Evolutionary conservation across 2,888 invertebrate species (phyloP).

Genomic region (Euphydryas editha): DNA sequence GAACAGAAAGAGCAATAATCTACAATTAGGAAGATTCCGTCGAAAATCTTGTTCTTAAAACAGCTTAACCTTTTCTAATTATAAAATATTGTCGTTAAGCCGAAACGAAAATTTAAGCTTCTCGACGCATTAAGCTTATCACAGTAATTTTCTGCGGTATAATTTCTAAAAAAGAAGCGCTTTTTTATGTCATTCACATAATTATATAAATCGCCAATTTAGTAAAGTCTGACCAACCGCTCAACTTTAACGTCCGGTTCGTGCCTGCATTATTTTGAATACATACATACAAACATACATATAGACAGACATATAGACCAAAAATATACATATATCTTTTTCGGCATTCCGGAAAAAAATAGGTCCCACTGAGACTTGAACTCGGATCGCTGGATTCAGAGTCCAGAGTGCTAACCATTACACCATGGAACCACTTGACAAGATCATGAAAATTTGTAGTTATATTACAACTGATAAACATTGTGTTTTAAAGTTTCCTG

Average conservation of each 20-base stretch:
- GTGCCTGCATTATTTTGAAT: no score
- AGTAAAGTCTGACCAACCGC: no score
- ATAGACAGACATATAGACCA: no score
- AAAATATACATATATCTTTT: background rate
- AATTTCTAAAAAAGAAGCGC: background rate
- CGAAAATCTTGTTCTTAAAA: conserved; percentile 4
- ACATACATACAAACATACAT: no score
- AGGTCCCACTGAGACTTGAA: conserved; percentile 91
- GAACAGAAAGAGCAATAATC: conserved; percentile 28
- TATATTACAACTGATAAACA: background rate
- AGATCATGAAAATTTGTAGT: background rate
- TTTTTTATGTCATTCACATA: no score
- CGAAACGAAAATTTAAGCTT: background rate
- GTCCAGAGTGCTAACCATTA: conserved; percentile 85
- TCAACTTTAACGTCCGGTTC: no score
- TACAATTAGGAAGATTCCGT: conserved; percentile 26
- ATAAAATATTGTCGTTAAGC: background rate
- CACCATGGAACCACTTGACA: conserved; percentile 68
- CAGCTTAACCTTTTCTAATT: background rate
- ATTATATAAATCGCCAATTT: no score
- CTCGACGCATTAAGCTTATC: background rate
- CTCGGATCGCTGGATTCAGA: conserved; percentile 92
- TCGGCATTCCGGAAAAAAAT: background rate
- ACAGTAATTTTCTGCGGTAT: background rate
- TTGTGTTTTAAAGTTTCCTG: no score